phyloP scores from a whole-genome alignment of 2,888 invertebrate species.

The Diogma glabrata region DNA sequence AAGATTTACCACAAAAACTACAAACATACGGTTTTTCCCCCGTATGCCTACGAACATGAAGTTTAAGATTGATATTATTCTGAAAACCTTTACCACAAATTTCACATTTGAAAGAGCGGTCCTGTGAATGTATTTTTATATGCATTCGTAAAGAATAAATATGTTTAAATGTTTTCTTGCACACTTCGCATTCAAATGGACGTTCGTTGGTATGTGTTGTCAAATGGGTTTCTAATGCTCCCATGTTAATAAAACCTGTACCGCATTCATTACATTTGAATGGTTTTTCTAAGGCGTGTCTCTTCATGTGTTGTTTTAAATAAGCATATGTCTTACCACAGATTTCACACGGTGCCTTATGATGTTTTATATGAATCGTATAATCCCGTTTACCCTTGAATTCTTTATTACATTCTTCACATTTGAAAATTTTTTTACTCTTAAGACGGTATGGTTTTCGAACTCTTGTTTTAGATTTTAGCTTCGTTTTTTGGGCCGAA shows the following conservation, averaged over 20 bases:
- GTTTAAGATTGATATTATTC: neutral
- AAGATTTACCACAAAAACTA: neutral
- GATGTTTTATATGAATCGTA: no score
- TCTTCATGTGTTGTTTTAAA: neutral
- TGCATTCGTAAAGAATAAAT: neutral
- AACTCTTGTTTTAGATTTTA: no score
- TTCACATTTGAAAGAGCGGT: constrained; percentile 2
- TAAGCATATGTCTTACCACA: neutral
- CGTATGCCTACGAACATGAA: neutral
- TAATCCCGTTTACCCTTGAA: no score
- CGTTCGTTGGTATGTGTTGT: neutral
- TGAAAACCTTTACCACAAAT: constrained; percentile 4
- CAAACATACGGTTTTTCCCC: neutral
- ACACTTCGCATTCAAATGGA: neutral
- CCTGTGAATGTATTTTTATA: neutral
- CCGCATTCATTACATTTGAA: neutral
- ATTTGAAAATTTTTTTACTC: no score
- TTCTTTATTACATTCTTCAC: no score
- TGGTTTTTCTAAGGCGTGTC: neutral
- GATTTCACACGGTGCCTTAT: neutral
- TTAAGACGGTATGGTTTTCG: no score
- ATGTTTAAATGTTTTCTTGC: neutral
- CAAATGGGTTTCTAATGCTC: neutral
- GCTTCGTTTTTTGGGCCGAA: no score
- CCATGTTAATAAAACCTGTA: neutral